A percentile compares a stretch with the other conserved stretches of the same genome.
phyloP scores from a whole-genome alignment of 1,140 invertebrate species.

The Euglossa dilemma region DNA sequence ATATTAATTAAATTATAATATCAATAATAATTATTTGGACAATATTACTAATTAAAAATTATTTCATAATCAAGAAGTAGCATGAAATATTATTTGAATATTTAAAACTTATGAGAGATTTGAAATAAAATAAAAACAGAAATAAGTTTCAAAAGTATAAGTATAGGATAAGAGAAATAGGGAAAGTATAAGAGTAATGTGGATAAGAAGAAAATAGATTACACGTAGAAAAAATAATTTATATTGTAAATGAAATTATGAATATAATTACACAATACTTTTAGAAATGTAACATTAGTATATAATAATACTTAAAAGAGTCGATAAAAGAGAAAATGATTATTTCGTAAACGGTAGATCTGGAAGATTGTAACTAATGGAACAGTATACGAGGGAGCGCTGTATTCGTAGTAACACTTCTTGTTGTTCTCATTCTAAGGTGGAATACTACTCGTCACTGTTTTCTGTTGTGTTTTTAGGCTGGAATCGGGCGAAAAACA shows the following conservation, averaged over 20 bases:
- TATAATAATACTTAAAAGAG: background rate
- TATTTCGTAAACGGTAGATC: slow-evolving; percentile 25
- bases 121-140: background rate
- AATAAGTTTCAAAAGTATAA: background rate
- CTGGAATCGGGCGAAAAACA: slow-evolving; percentile 61
- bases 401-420: slow-evolving; percentile 43
- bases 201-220: too few relatives aligned
- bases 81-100: background rate
- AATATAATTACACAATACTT: background rate
- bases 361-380: slow-evolving; percentile 5
- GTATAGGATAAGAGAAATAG: background rate
- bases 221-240: too few relatives aligned
- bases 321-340: slow-evolving; percentile 46
- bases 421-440: slow-evolving; percentile 72
- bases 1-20: background rate
- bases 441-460: slow-evolving; percentile 67
- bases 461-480: slow-evolving; percentile 75
- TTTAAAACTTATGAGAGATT: background rate
- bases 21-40: background rate
- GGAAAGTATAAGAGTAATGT: background rate
- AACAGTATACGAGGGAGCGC: slow-evolving; percentile 45
- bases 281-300: background rate
- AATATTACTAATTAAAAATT: background rate
- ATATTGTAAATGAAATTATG: background rate
- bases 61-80: background rate